phyloP scores from a whole-genome alignment of 1,140 invertebrate genomes.

The Triops longicaudatus region DNA sequence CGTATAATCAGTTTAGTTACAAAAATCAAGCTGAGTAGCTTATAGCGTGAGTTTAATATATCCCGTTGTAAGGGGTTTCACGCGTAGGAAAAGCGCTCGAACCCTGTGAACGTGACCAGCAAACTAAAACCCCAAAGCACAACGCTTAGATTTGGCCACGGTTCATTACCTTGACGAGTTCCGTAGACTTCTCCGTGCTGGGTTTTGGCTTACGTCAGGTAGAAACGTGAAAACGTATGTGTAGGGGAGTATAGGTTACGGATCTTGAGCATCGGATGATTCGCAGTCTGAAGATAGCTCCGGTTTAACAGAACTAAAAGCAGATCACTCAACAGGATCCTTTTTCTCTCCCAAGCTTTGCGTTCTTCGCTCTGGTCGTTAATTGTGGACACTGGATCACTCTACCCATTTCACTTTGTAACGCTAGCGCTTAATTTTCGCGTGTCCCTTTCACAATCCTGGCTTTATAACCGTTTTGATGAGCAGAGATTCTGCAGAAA shows the following conservation, averaged over 20 bases:
- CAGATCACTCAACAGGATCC: background rate
- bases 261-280: background rate
- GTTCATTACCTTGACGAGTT: conserved; percentile 15
- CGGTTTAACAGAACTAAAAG: background rate
- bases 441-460: too few species aligned
- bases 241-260: background rate
- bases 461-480: too few species aligned
- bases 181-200: background rate
- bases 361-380: background rate
- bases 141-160: background rate
- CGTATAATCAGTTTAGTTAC: too few species aligned
- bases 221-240: background rate
- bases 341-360: background rate
- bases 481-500: too few species aligned
- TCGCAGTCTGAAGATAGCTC: background rate
- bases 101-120: background rate
- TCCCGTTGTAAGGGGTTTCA: background rate
- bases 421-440: too few species aligned
- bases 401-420: background rate
- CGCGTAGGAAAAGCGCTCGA: background rate
- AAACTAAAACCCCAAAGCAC: background rate
- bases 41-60: too few species aligned
- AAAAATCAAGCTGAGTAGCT: too few species aligned
- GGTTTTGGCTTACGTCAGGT: background rate
- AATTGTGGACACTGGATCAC: background rate